Base-by-base conservation (phyloP, 2,113 vertebrate species). In the Chunga burmeisteri region DNA sequence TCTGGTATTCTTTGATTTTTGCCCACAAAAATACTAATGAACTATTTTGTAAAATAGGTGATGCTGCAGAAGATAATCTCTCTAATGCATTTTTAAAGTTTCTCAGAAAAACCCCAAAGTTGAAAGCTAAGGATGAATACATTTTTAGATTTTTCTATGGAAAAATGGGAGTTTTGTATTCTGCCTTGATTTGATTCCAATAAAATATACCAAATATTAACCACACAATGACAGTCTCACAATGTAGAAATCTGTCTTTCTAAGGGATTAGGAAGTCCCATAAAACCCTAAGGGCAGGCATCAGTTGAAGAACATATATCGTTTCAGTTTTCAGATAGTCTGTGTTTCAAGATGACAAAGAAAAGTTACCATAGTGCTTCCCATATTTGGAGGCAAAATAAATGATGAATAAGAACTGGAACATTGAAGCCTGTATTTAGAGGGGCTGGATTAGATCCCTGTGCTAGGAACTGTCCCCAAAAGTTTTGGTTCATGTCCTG, bases 271-370 rank as follows among this genome's bases (percentile, higher is more conserved):
- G 16, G 14, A 84, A 71, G n/a, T 19, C 22, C 53, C 12, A 2
- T 22, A 58, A 81, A 90, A 46, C 30, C 29, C 13, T 44, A 40
- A 53, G 15, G 81, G 11, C 23, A 85, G 38, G 55, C n/a, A 19
- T 2, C 0, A 6, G 38, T 30, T 0, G 0, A 85, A 90, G 61
- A 52, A 13, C 13, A 59, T 16, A 38, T 7, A 52, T 58, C 0
- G 3, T 59, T 75, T 62, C 42, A 10, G 7, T 67, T 92, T 92
- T 83, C 46, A 61, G 59, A 7, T 11, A 61, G n/a, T 27, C 66
- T 61, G 2, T 36, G 36, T 61, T 94, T 77, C 58, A 32, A 52
- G 53, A 56, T 0, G 3, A 32, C 34, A 77, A 71, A 86, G 25
- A 67, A 55, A 68, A 52, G 6, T 62, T 81, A 26, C 46, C 20